Percentiles rank a stretch among this genome's conserved stretches.
These are phyloP conservation scores for Lepeophtheirus nordmannii DNA, from an alignment of 2,888 invertebrate genomes.

Conservation along the genomic window DNA sequence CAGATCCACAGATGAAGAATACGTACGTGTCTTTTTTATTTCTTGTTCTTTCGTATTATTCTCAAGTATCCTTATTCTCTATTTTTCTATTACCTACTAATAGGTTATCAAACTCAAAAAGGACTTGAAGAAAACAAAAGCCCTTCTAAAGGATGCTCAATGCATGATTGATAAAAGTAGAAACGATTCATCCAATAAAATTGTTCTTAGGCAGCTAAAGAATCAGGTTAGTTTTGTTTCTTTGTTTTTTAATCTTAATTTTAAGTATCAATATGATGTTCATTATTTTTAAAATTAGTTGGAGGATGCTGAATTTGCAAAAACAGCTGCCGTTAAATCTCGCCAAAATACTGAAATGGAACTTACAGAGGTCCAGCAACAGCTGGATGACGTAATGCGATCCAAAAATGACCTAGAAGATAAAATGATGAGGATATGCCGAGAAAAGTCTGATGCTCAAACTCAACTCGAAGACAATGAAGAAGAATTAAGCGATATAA, in stretches of 20 bases:
- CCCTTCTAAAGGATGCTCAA: constrained; percentile 75
- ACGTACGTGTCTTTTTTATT: constrained; percentile 21
- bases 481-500: constrained; percentile 67
- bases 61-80: background rate
- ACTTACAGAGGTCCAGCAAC: constrained; percentile 59
- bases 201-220: constrained; percentile 55
- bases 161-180: constrained; percentile 74
- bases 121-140: constrained; percentile 75
- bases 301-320: constrained; percentile 75
- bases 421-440: constrained; percentile 47
- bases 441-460: constrained; percentile 62
- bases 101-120: constrained; percentile 44
- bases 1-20: constrained; percentile 28
- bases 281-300: constrained; percentile 42
- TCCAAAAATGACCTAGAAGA: constrained; percentile 65
- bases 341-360: constrained; percentile 73
- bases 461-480: constrained; percentile 70
- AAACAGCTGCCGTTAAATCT: constrained; percentile 67
- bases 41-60: background rate
- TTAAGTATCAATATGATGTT: background rate
- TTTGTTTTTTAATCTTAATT: background rate
- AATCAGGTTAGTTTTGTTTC: constrained; percentile 48
- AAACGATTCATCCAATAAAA: constrained; percentile 65
- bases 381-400: constrained; percentile 56
- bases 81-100: background rate